Conservation (phyloP, 2,113 vertebrate genomes). For the Zosterops hypoxanthus region DNA sequence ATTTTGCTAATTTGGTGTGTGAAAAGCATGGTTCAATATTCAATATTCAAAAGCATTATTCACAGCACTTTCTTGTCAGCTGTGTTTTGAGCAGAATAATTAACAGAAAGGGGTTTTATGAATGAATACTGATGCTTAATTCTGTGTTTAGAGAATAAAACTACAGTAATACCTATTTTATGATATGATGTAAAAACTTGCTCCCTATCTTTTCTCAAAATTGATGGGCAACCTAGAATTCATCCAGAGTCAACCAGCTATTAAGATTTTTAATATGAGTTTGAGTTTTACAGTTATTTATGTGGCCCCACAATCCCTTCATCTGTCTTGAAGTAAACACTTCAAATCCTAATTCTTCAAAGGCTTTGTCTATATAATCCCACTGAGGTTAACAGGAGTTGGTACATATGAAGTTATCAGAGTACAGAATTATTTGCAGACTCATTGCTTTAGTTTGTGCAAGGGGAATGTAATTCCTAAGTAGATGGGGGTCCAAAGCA, state of each 20-base stretch:
- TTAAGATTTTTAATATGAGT: neutral
- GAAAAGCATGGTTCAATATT: neutral
- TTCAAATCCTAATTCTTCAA: neutral
- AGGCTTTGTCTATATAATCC: neutral
- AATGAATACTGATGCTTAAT: neutral
- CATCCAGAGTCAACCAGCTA: neutral
- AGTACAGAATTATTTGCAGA: neutral
- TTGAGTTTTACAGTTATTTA: neutral
- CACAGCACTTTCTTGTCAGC: neutral
- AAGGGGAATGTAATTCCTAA: neutral
- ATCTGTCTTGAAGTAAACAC: neutral
- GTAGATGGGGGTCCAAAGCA: neutral
- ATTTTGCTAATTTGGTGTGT: neutral
- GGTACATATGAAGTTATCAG: neutral
- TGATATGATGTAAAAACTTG: neutral
- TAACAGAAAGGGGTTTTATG: neutral
- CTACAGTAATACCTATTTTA: neutral
- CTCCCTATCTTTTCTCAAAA: neutral
- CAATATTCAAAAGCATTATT: too few relatives aligned
- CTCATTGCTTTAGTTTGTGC: neutral
- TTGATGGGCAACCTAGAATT: neutral
- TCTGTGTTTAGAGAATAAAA: neutral
- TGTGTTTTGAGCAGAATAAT: neutral
- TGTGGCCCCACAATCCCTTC: fast-evolving
- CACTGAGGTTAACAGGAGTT: neutral